A percentile compares a stretch with the other conserved stretches of the same genome.
phyloP scores from a whole-genome alignment of 2,888 invertebrate species.

The Oscheius onirici region DNA sequence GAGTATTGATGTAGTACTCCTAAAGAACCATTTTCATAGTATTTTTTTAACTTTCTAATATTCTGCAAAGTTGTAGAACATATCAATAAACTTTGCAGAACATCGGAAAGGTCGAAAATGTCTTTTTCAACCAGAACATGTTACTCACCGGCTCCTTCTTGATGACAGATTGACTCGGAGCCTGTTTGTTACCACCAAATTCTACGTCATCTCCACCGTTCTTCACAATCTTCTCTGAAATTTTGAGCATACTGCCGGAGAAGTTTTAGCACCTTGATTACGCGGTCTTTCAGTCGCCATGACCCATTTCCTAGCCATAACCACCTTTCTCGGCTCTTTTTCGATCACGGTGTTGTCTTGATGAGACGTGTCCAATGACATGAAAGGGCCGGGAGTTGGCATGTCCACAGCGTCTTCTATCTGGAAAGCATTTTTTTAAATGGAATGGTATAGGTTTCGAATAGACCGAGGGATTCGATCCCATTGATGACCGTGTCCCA shows the following conservation, averaged over 20 bases:
- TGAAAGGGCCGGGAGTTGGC: slow-evolving; percentile 1
- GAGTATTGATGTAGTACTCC: slow-evolving; percentile 23
- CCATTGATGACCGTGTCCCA: slow-evolving; percentile 19
- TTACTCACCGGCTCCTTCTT: background rate
- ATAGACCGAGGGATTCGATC: slow-evolving; percentile 5
- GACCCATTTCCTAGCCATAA: slow-evolving; percentile 12
- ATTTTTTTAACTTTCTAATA: no score
- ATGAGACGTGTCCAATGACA: background rate
- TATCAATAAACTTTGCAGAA: no score
- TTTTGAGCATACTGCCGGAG: background rate
- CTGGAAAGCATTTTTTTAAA: background rate
- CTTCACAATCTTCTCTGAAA: background rate
- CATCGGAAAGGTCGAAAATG: background rate
- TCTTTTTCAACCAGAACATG: background rate
- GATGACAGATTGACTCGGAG: background rate
- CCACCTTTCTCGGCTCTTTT: background rate
- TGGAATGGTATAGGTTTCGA: no score
- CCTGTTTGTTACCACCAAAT: background rate
- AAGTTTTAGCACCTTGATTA: background rate
- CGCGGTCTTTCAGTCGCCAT: background rate
- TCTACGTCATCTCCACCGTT: background rate
- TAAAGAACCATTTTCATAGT: background rate
- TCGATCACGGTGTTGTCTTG: slow-evolving; percentile 5
- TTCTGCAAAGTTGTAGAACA: no score
- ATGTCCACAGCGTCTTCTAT: background rate